These are phyloP conservation scores for Drosophila crucigera DNA, from an alignment of 2,888 invertebrate species.

Conservation along the genomic window DNA sequence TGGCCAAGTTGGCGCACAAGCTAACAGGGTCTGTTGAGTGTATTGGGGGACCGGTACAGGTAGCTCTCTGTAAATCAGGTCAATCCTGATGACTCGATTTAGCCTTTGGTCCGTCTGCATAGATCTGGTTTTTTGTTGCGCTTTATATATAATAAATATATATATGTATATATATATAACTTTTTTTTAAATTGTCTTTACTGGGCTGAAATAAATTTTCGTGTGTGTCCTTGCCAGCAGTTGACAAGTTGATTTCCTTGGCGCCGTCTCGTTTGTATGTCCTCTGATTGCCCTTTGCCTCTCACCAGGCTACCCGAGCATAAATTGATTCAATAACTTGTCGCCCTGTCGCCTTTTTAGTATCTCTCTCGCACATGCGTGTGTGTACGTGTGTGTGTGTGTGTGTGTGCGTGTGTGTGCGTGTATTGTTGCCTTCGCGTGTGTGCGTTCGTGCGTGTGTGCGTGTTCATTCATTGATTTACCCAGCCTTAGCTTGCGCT, in stretches of 20 bases:
- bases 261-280: conserved; percentile 52
- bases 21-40: background rate
- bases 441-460: conserved; percentile 20
- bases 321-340: conserved; percentile 69
- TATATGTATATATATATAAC: no score
- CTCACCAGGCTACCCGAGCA: conserved; percentile 25
- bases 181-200: conserved; percentile 37
- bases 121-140: conserved; percentile 11
- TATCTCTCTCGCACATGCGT: conserved; percentile 49
- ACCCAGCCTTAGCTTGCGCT: conserved; percentile 30
- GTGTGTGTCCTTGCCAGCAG: conserved; percentile 60
- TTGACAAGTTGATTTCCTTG: conserved; percentile 77
- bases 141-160: conserved; percentile 12
- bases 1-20: conserved; percentile 39
- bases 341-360: conserved; percentile 5
- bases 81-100: conserved; percentile 50
- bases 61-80: conserved; percentile 54
- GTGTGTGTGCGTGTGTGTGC: conserved; percentile 19
- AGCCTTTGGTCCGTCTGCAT: conserved; percentile 36
- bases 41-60: conserved; percentile 25
- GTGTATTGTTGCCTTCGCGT: conserved; percentile 22
- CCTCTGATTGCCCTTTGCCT: conserved; percentile 68
- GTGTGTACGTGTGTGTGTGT: conserved; percentile 19
- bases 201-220: conserved; percentile 25
- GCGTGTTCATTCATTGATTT: conserved; percentile 71